Evolutionary conservation across 1,140 invertebrate genomes (phyloP).

Genomic region (Odontomachus brunneus): DNA sequence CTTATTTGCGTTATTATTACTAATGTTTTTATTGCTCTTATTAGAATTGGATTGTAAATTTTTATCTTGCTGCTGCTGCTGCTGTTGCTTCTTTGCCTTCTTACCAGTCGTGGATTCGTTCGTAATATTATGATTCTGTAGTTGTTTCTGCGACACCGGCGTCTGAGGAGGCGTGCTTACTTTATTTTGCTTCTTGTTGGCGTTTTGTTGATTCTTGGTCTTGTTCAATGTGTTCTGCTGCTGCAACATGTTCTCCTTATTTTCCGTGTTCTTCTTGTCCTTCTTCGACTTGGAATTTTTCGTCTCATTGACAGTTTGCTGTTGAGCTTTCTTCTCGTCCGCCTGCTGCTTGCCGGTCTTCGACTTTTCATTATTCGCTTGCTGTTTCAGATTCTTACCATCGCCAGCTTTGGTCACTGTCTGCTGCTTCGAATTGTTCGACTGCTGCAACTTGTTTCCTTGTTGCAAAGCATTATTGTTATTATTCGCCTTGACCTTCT

Average conservation of each 20-base stretch:
- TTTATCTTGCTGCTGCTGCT: constrained; percentile 68
- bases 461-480: constrained; percentile 62
- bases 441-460: constrained; percentile 72
- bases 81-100: constrained; percentile 68
- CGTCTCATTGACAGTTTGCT: constrained; percentile 62
- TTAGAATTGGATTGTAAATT: constrained; percentile 68
- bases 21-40: constrained; percentile 71
- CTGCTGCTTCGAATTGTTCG: constrained; percentile 72
- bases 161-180: constrained; percentile 64
- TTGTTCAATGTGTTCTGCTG: constrained; percentile 64
- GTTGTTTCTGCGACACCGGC: constrained; percentile 67
- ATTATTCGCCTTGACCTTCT: constrained; percentile 84
- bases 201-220: constrained; percentile 73
- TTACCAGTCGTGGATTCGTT: constrained; percentile 66
- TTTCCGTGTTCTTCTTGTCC: constrained; percentile 81
- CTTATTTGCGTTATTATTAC: constrained; percentile 55
- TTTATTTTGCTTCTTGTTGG: constrained; percentile 75
- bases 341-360: constrained; percentile 71
- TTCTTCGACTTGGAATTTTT: constrained; percentile 80
- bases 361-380: constrained; percentile 72
- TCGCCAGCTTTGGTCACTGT: constrained; percentile 40
- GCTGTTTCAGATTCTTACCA: constrained; percentile 64
- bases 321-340: constrained; percentile 74
- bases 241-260: constrained; percentile 81
- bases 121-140: constrained; percentile 67